Conservation (phyloP, 2,888 invertebrate species). For the Cyrtodaria siliqua region DNA sequence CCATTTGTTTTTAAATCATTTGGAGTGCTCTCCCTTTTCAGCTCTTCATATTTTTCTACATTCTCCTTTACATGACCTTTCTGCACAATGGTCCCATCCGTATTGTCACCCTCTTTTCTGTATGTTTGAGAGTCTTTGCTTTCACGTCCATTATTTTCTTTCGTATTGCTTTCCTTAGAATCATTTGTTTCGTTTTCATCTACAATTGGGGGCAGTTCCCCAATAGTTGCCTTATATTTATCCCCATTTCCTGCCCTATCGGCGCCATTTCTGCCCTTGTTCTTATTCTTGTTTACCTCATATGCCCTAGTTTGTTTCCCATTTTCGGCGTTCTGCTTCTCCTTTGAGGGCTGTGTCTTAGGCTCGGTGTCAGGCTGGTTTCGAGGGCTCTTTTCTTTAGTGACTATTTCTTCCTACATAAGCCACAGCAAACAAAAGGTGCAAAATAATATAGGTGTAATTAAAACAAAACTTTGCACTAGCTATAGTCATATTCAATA, state of each 20-base stretch:
- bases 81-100: not conserved
- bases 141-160: constrained; percentile 1
- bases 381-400: constrained; percentile 58
- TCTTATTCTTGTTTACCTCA: constrained; percentile 45
- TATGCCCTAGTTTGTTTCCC: constrained; percentile 17
- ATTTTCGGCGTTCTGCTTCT: constrained; percentile 46
- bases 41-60: constrained; percentile 21
- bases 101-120: not conserved
- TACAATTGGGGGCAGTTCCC: constrained; percentile 22
- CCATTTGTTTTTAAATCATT: constrained; percentile 21
- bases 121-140: not conserved
- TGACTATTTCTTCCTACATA: constrained; percentile 53
- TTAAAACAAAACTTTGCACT: no score
- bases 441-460: constrained; percentile 3
- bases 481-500: no score
- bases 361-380: constrained; percentile 59
- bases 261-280: not conserved
- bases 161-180: not conserved
- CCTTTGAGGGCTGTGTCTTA: constrained; percentile 54
- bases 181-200: constrained; percentile 2
- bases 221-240: constrained; percentile 1
- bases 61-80: constrained; percentile 29
- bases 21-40: constrained; percentile 24
- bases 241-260: not conserved
- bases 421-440: constrained; percentile 48